A percentile compares a stretch with the other conserved stretches of the same genome.
These are phyloP conservation scores for Pterophyllum scalare DNA, from an alignment of 2,113 vertebrate genomes.

Conservation along the genomic window DNA sequence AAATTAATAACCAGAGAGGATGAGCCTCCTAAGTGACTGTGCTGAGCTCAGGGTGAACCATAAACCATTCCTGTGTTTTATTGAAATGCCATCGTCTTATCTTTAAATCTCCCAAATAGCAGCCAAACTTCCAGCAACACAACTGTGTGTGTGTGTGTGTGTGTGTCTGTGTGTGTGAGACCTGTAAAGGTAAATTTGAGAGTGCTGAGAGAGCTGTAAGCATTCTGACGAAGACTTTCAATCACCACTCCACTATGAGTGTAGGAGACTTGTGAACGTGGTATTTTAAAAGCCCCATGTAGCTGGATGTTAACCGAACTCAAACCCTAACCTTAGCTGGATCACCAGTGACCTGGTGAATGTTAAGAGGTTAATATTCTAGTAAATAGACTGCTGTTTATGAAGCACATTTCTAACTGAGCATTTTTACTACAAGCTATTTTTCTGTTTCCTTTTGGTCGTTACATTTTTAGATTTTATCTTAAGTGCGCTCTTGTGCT, in stretches of 20 bases:
- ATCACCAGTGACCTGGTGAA: not conserved
- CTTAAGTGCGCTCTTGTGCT: not conserved
- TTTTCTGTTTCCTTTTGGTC: not conserved
- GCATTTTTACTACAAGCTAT: not conserved
- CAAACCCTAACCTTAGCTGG: not conserved
- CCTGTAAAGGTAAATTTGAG: slow-evolving; percentile 10
- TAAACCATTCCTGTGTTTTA: slow-evolving; percentile 66
- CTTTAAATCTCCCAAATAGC: slow-evolving; percentile 54
- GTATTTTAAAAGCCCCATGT: not conserved
- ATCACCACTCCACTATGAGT: slow-evolving; percentile 12
- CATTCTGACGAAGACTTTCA: slow-evolving; percentile 38
- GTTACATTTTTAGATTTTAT: not conserved
- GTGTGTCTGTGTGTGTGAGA: not conserved
- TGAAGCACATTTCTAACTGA: not conserved
- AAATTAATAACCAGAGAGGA: slow-evolving; percentile 58
- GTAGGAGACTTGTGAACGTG: not conserved
- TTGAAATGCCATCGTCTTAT: slow-evolving; percentile 40
- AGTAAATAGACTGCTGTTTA: not conserved
- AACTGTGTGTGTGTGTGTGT: not conserved
- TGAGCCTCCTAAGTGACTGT: slow-evolving; percentile 37
- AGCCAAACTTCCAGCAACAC: slow-evolving; percentile 32
- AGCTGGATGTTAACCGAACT: not conserved
- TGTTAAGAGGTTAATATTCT: not conserved
- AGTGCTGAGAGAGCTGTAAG: slow-evolving; percentile 5
- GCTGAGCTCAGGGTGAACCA: slow-evolving; percentile 44